phyloP scores from a whole-genome alignment of 2,113 vertebrate species.

The Misgurnus anguillicaudatus region DNA sequence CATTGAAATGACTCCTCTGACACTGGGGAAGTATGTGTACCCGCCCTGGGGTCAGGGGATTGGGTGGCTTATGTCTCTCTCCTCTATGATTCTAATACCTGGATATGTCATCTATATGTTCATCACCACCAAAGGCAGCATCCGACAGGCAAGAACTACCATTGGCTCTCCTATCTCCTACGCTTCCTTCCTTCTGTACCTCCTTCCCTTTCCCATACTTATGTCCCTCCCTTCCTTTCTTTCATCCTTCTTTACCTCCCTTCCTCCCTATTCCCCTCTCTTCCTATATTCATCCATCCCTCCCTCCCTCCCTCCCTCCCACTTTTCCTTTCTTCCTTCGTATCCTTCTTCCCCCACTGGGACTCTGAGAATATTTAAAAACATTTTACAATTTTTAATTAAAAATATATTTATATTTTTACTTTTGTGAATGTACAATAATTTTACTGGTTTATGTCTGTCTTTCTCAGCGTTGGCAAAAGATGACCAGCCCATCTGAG shows the following conservation, averaged over 20 bases:
- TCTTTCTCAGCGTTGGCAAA: slow-evolving; percentile 77
- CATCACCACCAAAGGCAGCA: slow-evolving; percentile 75
- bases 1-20: slow-evolving; percentile 88
- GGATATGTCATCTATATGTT: slow-evolving; percentile 84
- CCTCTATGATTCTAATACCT: slow-evolving; percentile 87
- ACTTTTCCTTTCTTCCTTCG: background rate
- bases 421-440: background rate
- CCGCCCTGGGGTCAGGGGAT: slow-evolving; percentile 86
- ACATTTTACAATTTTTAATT: too few species aligned
- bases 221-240: background rate
- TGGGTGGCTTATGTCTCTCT: slow-evolving; percentile 87
- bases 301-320: background rate
- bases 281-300: background rate
- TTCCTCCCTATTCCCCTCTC: background rate
- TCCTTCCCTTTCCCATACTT: background rate
- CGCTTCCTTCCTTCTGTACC: background rate
- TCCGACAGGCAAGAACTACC: slow-evolving; percentile 62
- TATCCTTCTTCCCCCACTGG: background rate
- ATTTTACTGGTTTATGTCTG: slow-evolving; percentile 32
- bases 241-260: background rate
- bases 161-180: background rate
- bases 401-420: background rate
- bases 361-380: background rate
- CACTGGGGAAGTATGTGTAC: slow-evolving; percentile 83
- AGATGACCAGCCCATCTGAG: slow-evolving; percentile 77